Percentiles rank a stretch among this genome's conserved stretches.
Conservation (phyloP, 2,113 vertebrate species). For the Tragelaphus scriptus region DNA sequence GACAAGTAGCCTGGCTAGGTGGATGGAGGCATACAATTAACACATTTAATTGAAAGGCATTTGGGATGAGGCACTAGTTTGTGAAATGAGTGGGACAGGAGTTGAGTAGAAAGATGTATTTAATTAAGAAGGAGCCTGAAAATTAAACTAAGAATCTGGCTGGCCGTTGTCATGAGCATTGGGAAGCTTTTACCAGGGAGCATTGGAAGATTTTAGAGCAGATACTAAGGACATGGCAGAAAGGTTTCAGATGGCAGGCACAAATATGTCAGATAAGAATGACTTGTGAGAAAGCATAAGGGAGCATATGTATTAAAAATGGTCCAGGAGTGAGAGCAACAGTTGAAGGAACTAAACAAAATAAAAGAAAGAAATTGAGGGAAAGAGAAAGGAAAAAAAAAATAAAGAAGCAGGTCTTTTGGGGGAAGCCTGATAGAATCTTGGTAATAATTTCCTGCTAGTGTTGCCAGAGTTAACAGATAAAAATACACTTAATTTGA, state of each 20-base stretch:
- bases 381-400: background rate
- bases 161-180: background rate
- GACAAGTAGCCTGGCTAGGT: background rate
- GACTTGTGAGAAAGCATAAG: background rate
- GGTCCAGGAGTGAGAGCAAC: no score
- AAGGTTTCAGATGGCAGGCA: background rate
- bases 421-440: background rate
- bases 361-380: no score
- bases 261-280: background rate
- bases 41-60: background rate
- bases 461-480: background rate
- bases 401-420: fast-evolving
- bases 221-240: background rate
- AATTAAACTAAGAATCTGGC: background rate
- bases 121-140: background rate
- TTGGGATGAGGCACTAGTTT: background rate
- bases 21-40: background rate
- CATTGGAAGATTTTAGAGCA: background rate
- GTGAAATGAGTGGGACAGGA: background rate
- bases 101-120: background rate
- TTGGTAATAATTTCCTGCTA: background rate
- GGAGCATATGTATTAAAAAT: background rate
- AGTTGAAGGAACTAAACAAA: background rate
- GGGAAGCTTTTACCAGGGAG: background rate
- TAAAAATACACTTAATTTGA: background rate